These are phyloP conservation scores for Lethenteron reissneri DNA, from an alignment of 2,113 vertebrate genomes.

Conservation along the genomic window DNA sequence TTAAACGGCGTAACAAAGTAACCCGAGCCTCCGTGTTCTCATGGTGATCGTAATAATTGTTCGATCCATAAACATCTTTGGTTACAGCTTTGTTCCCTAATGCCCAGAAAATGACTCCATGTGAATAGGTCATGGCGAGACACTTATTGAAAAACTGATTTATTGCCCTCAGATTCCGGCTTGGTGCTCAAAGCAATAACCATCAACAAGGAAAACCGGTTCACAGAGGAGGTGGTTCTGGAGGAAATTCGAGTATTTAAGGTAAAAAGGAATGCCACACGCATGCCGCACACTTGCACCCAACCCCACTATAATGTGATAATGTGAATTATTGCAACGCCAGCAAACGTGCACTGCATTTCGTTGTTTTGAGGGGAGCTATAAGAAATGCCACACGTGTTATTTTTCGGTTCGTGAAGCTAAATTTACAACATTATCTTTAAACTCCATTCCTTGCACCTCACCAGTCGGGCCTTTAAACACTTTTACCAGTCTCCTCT, in stretches of 20 bases:
- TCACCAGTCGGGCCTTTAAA: too few relatives aligned
- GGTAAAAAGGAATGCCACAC: slow-evolving; percentile 3
- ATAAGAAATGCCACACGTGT: too few relatives aligned
- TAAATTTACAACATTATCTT: neutral
- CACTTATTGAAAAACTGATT: neutral
- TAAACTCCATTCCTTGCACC: neutral
- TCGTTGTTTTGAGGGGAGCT: neutral
- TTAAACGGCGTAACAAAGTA: too few relatives aligned
- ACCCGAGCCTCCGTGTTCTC: too few relatives aligned
- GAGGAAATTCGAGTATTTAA: slow-evolving; percentile 9
- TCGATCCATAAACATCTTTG: too few relatives aligned
- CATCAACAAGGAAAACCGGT: slow-evolving; percentile 7
- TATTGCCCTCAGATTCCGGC: slow-evolving; percentile 6
- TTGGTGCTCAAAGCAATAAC: slow-evolving; percentile 8
- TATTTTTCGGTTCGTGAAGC: neutral
- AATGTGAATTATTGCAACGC: neutral
- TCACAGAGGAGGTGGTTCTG: slow-evolving; percentile 6
- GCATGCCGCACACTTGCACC: neutral
- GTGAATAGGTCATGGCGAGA: neutral
- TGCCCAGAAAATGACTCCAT: neutral
- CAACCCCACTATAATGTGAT: too few relatives aligned
- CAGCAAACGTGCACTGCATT: neutral
- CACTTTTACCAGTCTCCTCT: too few relatives aligned
- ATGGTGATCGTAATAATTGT: too few relatives aligned
- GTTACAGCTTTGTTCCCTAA: too few relatives aligned